Base-by-base conservation (phyloP, 2,113 vertebrate genomes). In the Pangasianodon hypophthalmus region DNA sequence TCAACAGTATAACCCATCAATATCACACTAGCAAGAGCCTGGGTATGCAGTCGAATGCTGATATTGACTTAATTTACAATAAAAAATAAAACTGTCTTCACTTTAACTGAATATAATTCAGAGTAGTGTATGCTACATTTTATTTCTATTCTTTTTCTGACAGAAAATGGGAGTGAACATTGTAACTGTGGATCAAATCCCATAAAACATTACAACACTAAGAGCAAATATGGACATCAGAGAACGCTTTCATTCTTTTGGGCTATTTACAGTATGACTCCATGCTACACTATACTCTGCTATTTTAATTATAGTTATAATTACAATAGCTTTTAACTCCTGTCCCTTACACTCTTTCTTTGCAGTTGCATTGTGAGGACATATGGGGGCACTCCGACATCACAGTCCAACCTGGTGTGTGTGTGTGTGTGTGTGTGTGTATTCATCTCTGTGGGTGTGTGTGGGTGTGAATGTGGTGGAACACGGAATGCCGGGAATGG, bases 381-480 rank as follows among this genome's bases (percentile, higher is more conserved):
- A 87, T 89, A 24, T 88, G 91, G 86, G 83, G 90, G 91, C 91
- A 91, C 88, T 89, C 90, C 46, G 67, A 52, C 80, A 92, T 83
- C 86, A 88, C 54, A 86, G 32, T 71, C 84, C 77, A 77, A 5
- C 73, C 37, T 46, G 4, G n/a, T 29, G n/a, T 77, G 79, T 26
- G 77, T 41, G 41, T 62, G 88, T 84, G 54, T 83, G 73, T 83
- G 73, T 67, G 54, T 83, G 24, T 84, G 41, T 48, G 46, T 13
- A 52, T 13, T 13, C 50, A 52, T 52, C 50, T 52, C 50, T 85
- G 58, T 86, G 60, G 50, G 60, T 83, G 58, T 60, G 60, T 88
- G 54, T 85, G 69, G 46, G 58, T 90, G 73, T 86, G 54, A 24
- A 24, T 73, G 58, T 85, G 79, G 81, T 67, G 41, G 50, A 86